A percentile compares a stretch with the other conserved stretches of the same genome.
Evolutionary conservation across 2,113 vertebrate species (phyloP).

Genomic region (Cyphomyrus discorhynchus): DNA sequence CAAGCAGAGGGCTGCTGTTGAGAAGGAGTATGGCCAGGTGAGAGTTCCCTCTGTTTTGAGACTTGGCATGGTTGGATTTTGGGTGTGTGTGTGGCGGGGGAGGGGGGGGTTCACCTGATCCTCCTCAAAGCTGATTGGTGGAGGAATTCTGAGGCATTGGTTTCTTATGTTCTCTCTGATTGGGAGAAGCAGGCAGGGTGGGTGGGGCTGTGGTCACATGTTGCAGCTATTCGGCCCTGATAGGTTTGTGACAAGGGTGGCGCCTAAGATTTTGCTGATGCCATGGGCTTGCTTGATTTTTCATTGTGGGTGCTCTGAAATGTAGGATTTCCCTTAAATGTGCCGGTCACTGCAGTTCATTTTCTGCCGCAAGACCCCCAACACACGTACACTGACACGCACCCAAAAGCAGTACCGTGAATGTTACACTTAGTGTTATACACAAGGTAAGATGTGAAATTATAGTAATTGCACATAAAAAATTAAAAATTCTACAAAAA

Average conservation of each 20-base stretch:
- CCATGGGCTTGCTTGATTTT: neutral
- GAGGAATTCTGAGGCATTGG: neutral
- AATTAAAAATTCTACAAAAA: neutral
- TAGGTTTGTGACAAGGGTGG: neutral
- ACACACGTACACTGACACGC: neutral
- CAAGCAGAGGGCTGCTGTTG: slow-evolving; percentile 80
- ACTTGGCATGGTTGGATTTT: neutral
- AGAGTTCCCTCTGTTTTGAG: slow-evolving; percentile 24
- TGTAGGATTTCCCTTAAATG: neutral
- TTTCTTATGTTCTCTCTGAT: neutral
- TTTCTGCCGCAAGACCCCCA: neutral
- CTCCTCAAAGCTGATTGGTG: neutral
- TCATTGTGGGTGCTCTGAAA: neutral
- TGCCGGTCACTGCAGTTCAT: neutral
- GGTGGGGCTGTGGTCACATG: neutral
- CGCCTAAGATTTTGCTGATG: neutral
- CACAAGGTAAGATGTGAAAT: neutral
- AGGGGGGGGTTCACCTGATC: neutral
- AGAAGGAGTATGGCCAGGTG: slow-evolving; percentile 85
- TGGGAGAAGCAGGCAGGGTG: neutral
- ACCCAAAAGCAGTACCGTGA: neutral
- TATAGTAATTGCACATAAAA: neutral
- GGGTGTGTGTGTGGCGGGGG: neutral
- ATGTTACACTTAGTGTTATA: neutral
- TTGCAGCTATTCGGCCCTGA: neutral